Evolutionary conservation across 2,888 invertebrate species (phyloP).

Genomic region (Chrysopilus asiliformis): DNA sequence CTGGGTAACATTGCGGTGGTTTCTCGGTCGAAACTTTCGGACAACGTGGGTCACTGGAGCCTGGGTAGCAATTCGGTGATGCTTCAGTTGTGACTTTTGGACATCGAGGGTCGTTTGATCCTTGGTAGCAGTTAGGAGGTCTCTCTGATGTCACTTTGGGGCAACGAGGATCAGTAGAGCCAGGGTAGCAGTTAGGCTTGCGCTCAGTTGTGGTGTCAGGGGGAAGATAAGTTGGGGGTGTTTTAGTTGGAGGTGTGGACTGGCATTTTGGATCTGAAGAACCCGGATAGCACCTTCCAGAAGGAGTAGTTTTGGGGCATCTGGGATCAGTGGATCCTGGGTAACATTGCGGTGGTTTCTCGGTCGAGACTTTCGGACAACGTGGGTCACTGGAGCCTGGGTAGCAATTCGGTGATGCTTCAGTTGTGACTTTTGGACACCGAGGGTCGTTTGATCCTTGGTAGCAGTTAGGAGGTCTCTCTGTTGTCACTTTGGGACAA

Average conservation of each 20-base stretch:
- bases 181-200: constrained; percentile 4
- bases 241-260: constrained; percentile 16
- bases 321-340: constrained; percentile 26
- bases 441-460: too few species aligned
- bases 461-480: constrained; percentile 13
- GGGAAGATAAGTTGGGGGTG: constrained; percentile 13
- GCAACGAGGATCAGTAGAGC: constrained; percentile 20
- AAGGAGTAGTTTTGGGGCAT: too few species aligned
- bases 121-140: constrained; percentile 16
- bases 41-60: constrained; percentile 19
- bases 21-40: constrained; percentile 6
- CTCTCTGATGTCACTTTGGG: constrained; percentile 20
- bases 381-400: constrained; percentile 26
- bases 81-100: constrained; percentile 11
- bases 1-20: constrained; percentile 31
- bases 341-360: constrained; percentile 10
- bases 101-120: too few species aligned
- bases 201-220: constrained; percentile 8
- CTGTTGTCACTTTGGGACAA: constrained; percentile 23
- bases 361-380: constrained; percentile 14
- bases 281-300: constrained; percentile 8
- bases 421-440: constrained; percentile 17
- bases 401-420: constrained; percentile 16
- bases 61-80: constrained; percentile 16
- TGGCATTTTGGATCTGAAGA: constrained; percentile 4